Evolutionary conservation across 2,888 invertebrate genomes (phyloP).

Genomic region (Octodonta nipae): DNA sequence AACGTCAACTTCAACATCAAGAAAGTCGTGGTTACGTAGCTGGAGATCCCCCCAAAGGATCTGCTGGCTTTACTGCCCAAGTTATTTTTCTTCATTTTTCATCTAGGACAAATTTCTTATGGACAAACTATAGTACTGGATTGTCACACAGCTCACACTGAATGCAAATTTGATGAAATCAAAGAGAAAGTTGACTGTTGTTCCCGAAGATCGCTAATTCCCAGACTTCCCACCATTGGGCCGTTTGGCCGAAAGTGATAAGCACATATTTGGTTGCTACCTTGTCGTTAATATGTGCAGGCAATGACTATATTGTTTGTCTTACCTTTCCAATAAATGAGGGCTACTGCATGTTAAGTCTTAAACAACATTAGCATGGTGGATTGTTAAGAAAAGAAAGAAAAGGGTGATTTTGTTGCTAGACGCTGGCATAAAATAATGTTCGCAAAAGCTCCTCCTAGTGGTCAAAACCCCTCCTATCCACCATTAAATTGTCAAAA

Average conservation of each 20-base stretch:
- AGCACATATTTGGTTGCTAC: too few species aligned
- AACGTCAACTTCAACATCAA: conserved; percentile 99
- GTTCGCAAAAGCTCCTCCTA: too few species aligned
- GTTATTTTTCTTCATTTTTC: conserved; percentile 98
- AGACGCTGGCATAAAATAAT: too few species aligned
- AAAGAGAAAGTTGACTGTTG: conserved; percentile 95
- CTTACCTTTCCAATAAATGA: too few species aligned
- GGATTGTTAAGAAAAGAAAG: too few species aligned
- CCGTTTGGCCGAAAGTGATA: conserved; percentile 99
- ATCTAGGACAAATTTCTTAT: conserved; percentile 96
- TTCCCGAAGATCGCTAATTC: conserved; percentile 95
- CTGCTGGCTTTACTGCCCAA: conserved; percentile 89
- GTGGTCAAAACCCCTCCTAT: too few species aligned
- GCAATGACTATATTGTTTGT: too few species aligned
- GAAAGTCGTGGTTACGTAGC: conserved; percentile 98
- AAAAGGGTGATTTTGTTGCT: too few species aligned
- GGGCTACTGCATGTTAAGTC: too few species aligned
- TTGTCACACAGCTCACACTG: conserved; percentile 99
- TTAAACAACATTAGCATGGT: too few species aligned
- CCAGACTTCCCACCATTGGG: conserved; percentile 96
- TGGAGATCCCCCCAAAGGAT: conserved; percentile 91
- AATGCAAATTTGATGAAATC: conserved; percentile 98
- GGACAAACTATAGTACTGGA: conserved; percentile 99
- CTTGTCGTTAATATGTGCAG: too few species aligned
- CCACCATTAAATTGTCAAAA: too few species aligned